Percentiles rank a stretch among this genome's conserved stretches.
phyloP scores from a whole-genome alignment of 2,888 invertebrate species.

The Drosophila nigritarsus region DNA sequence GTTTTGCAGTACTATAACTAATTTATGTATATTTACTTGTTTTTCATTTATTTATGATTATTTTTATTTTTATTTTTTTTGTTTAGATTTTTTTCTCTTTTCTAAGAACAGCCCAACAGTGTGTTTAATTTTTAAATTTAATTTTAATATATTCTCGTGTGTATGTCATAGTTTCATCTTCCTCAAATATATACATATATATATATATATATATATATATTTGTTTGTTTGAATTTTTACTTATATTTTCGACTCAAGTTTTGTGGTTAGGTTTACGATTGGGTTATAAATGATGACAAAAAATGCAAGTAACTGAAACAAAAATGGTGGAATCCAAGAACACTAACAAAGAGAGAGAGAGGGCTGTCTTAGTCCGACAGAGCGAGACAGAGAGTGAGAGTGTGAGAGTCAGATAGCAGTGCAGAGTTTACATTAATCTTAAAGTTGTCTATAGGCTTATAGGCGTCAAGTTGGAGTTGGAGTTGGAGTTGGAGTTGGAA shows the following conservation, averaged over 20 bases:
- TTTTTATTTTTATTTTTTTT: conserved; percentile 33
- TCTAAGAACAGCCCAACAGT: conserved; percentile 82
- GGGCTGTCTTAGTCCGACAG: no score
- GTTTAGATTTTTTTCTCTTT: conserved; percentile 58
- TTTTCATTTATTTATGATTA: conserved; percentile 23
- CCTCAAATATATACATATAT: conserved; percentile 29
- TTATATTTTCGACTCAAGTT: conserved; percentile 34
- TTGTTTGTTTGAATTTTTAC: conserved; percentile 30
- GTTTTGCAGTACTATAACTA: conserved; percentile 42
- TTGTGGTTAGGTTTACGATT: conserved; percentile 50
- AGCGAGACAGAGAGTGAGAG: neutral
- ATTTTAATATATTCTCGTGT: conserved; percentile 29
- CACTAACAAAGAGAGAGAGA: conserved; percentile 11
- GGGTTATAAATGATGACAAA: conserved; percentile 44
- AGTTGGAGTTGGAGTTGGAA: neutral
- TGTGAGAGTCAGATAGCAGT: neutral
- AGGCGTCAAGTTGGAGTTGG: neutral
- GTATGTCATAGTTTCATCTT: conserved; percentile 22
- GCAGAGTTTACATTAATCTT: neutral
- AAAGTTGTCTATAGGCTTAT: neutral
- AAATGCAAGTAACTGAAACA: conserved; percentile 43
- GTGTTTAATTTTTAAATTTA: conserved; percentile 47
- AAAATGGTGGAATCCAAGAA: conserved; percentile 12
- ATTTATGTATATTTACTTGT: conserved; percentile 29
- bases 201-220: conserved; percentile 27